Evolutionary conservation across 2,797 vertebrate genomes (phyloP).

Genomic region (Merluccius polli): DNA sequence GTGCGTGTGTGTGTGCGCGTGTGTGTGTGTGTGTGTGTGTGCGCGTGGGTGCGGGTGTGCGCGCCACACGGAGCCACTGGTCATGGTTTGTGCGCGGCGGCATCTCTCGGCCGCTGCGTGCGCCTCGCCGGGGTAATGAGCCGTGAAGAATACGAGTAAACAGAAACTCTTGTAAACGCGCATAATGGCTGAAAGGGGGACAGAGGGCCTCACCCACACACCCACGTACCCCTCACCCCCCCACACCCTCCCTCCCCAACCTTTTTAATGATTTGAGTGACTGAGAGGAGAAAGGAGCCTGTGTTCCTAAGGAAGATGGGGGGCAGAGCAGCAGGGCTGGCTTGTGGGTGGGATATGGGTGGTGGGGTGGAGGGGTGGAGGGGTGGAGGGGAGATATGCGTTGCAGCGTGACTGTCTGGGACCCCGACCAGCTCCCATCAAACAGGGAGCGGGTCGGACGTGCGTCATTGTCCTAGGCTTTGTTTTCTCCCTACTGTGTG

Average conservation of each 20-base stretch:
- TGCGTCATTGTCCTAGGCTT: slow-evolving; percentile 10
- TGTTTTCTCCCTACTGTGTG: neutral
- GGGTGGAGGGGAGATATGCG: neutral
- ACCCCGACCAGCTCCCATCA: slow-evolving; percentile 30
- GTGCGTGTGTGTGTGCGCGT: slow-evolving; percentile 26
- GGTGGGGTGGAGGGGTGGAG: neutral
- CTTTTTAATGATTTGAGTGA: slow-evolving; percentile 59
- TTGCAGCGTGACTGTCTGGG: slow-evolving; percentile 11
- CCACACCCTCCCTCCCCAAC: neutral
- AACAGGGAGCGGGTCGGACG: slow-evolving; percentile 27
- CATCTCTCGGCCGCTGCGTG: slow-evolving; percentile 10
- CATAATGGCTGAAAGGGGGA: slow-evolving; percentile 41
- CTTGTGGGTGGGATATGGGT: neutral
- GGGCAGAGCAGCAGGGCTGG: slow-evolving; percentile 37
- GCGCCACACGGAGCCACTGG: slow-evolving; percentile 21
- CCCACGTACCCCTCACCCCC: too few species aligned
- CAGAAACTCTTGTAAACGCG: slow-evolving; percentile 49
- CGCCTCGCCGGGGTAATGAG: slow-evolving; percentile 41
- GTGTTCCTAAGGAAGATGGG: slow-evolving; percentile 55
- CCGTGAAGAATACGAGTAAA: slow-evolving; percentile 50
- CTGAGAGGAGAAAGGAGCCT: slow-evolving; percentile 58
- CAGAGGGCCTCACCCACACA: slow-evolving; percentile 26
- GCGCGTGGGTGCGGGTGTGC: slow-evolving; percentile 25
- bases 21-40: slow-evolving; percentile 25
- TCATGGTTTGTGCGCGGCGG: slow-evolving; percentile 18